phyloP scores from a whole-genome alignment of 2,797 vertebrate genomes.

The Triplophysa yarkandensis region DNA sequence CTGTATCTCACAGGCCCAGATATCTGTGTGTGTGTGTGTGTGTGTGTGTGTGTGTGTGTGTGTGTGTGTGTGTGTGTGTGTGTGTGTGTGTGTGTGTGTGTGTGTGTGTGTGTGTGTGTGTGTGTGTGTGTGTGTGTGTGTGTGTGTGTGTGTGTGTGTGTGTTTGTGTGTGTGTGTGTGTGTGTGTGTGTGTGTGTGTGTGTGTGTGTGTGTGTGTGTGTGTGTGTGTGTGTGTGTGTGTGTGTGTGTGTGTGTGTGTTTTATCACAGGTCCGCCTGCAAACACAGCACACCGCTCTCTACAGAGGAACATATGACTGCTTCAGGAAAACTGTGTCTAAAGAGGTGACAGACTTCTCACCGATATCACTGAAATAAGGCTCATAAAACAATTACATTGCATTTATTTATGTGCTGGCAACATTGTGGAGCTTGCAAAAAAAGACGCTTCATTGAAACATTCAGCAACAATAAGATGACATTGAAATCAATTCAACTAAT shows the following conservation, averaged over 20 bases:
- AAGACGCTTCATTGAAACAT: background rate
- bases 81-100: background rate
- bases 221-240: background rate
- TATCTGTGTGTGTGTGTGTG: background rate
- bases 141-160: constrained; percentile 4
- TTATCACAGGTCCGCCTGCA: constrained; percentile 75
- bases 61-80: background rate
- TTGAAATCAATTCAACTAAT: too few species aligned
- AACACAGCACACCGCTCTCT: constrained; percentile 72
- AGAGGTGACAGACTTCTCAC: constrained; percentile 65
- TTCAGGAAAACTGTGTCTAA: constrained; percentile 76
- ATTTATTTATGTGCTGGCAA: background rate
- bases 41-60: background rate
- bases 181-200: background rate
- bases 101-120: background rate
- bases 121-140: background rate
- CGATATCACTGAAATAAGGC: background rate
- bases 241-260: background rate
- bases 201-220: background rate
- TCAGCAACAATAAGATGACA: background rate
- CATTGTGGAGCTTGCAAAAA: background rate
- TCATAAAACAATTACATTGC: too few species aligned
- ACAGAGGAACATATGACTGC: constrained; percentile 76
- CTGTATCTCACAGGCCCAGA: constrained; percentile 14
- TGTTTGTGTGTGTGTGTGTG: background rate